A percentile compares a stretch with the other conserved stretches of the same genome.
phyloP scores from a whole-genome alignment of 2,888 invertebrate species.

The Dryococelus australis region DNA sequence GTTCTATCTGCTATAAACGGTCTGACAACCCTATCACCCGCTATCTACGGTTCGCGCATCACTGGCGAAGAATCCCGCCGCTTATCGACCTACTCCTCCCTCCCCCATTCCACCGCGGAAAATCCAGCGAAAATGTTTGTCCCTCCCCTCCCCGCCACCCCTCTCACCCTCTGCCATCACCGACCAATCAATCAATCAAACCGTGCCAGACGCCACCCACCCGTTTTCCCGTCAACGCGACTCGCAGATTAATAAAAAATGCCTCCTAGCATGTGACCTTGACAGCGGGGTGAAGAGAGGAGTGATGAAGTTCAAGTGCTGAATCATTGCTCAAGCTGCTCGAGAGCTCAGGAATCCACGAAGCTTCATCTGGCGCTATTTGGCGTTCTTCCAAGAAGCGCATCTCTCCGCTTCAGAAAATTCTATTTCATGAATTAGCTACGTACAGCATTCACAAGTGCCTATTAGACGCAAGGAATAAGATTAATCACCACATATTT shows the following conservation, averaged over 20 bases:
- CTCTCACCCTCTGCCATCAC: neutral
- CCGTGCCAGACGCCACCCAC: neutral
- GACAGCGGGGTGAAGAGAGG: neutral
- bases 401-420: too few relatives aligned
- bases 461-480: too few relatives aligned
- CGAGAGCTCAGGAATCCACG: too few relatives aligned
- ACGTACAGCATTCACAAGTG: too few relatives aligned
- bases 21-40: neutral
- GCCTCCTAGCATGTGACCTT: neutral
- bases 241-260: neutral
- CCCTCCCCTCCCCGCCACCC: neutral
- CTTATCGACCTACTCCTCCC: neutral
- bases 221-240: neutral
- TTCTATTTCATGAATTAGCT: too few relatives aligned
- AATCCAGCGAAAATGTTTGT: neutral
- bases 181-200: slow-evolving; percentile 9
- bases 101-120: neutral
- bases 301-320: neutral
- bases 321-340: neutral
- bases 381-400: too few relatives aligned
- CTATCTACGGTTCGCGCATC: slow-evolving; percentile 2
- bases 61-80: slow-evolving; percentile 1
- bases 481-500: too few relatives aligned
- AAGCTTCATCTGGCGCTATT: too few relatives aligned
- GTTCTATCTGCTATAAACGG: neutral